Conservation (phyloP, 2,888 invertebrate species). For the Sylvicola fuscatus region DNA sequence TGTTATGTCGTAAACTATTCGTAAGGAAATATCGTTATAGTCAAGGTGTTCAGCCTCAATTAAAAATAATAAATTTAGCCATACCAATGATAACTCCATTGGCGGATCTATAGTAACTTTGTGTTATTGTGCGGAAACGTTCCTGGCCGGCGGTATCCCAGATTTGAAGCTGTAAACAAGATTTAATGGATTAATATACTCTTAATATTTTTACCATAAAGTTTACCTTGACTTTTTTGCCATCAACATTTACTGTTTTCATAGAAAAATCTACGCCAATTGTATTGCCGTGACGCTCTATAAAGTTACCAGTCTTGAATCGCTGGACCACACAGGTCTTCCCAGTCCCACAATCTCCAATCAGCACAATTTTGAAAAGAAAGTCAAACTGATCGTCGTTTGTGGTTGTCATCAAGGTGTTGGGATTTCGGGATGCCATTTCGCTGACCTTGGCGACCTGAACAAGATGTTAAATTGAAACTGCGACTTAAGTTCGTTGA, state of each 20-base stretch:
- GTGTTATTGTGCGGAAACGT: conserved; percentile 88
- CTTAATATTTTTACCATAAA: neutral
- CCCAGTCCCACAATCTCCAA: conserved; percentile 78
- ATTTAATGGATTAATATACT: conserved; percentile 1
- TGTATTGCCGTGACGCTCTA: conserved; percentile 88
- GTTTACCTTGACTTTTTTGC: conserved; percentile 80
- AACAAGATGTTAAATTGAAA: neutral
- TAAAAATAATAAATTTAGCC: neutral
- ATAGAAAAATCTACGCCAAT: conserved; percentile 97
- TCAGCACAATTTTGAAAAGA: conserved; percentile 85
- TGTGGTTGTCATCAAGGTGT: conserved; percentile 50
- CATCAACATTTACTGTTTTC: conserved; percentile 88
- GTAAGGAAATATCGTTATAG: conserved; percentile 9
- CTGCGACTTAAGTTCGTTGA: too few species aligned
- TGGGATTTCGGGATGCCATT: conserved; percentile 57
- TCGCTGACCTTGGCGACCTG: conserved; percentile 9
- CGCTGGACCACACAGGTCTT: conserved; percentile 93
- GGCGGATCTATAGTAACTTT: conserved; percentile 91
- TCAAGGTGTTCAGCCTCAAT: neutral
- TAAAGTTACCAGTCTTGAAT: conserved; percentile 87
- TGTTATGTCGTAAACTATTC: conserved; percentile 80
- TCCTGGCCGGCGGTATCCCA: conserved; percentile 98
- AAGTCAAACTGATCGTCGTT: conserved; percentile 75
- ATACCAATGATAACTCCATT: conserved; percentile 86
- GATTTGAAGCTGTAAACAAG: conserved; percentile 40